phyloP scores from a whole-genome alignment of 2,113 vertebrate species.

The Pteruthius melanotis region DNA sequence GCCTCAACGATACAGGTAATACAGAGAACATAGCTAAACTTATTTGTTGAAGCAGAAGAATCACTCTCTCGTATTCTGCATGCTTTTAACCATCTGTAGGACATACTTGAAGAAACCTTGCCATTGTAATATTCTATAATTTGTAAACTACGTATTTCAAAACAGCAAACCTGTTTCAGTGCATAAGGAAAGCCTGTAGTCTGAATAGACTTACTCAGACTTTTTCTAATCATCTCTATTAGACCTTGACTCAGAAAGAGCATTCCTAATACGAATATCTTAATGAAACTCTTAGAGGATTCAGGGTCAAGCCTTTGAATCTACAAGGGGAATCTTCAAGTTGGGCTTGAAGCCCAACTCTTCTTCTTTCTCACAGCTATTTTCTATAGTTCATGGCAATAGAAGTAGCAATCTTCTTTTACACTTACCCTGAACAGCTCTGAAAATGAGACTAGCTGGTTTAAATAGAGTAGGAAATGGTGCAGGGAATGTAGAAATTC shows the following conservation, averaged over 20 bases:
- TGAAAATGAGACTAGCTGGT: not conserved
- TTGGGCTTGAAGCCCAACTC: not conserved
- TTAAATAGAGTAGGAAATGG: not conserved
- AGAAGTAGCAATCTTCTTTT: not conserved
- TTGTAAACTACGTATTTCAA: not conserved
- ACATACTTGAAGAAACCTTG: not conserved
- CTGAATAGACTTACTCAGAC: not conserved
- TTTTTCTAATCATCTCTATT: not conserved
- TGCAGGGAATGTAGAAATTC: not conserved
- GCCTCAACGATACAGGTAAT: not conserved
- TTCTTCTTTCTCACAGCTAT: not conserved
- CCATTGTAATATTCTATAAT: not conserved
- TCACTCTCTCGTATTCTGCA: not conserved
- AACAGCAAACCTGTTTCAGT: not conserved
- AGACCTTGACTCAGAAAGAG: not conserved
- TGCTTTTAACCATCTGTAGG: not conserved
- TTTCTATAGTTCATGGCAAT: not conserved
- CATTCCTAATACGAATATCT: not conserved
- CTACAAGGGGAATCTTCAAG: not conserved
- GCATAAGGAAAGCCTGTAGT: not conserved
- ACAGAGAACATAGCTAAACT: not conserved
- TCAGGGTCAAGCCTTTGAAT: not conserved
- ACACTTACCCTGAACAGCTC: not conserved
- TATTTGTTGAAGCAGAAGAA: not conserved
- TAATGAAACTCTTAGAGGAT: not conserved